phyloP scores from a whole-genome alignment of 2,797 vertebrate species.

The Spea hammondii region DNA sequence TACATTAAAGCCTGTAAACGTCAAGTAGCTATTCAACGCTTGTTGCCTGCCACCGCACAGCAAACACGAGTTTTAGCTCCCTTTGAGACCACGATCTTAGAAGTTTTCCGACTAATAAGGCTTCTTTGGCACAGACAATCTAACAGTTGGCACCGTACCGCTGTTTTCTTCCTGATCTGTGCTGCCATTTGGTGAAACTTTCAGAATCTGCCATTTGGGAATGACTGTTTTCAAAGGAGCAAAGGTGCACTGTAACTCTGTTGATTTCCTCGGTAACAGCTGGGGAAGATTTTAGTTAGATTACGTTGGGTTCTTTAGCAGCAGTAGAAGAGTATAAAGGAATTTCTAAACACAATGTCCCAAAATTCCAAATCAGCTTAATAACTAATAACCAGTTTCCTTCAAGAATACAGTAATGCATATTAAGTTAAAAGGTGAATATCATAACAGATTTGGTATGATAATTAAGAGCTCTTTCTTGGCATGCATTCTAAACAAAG shows the following conservation, averaged over 20 bases:
- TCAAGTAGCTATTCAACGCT: slow-evolving; percentile 30
- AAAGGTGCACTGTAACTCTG: slow-evolving; percentile 20
- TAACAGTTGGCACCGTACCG: slow-evolving; percentile 39
- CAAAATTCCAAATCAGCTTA: no score
- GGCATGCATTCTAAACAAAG: no score
- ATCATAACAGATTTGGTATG: no score
- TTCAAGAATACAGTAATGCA: no score
- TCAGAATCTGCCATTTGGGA: slow-evolving; percentile 38
- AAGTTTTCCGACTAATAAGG: slow-evolving; percentile 41
- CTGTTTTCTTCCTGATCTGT: slow-evolving; percentile 18
- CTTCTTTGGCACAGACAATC: slow-evolving; percentile 29
- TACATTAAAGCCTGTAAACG: slow-evolving; percentile 34
- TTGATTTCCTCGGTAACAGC: slow-evolving; percentile 16
- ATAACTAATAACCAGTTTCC: no score
- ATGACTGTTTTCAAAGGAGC: slow-evolving; percentile 35
- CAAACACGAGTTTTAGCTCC: slow-evolving; percentile 26
- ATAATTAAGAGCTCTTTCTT: no score
- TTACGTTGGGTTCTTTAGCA: neutral
- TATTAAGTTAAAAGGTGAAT: no score
- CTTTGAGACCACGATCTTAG: slow-evolving; percentile 38
- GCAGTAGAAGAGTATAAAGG: no score
- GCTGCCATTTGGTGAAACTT: slow-evolving; percentile 45
- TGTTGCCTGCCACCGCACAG: slow-evolving; percentile 8
- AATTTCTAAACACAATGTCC: no score
- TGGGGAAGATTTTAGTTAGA: slow-evolving; percentile 18